phyloP scores from a whole-genome alignment of 2,797 vertebrate species.

The Falco concolor region DNA sequence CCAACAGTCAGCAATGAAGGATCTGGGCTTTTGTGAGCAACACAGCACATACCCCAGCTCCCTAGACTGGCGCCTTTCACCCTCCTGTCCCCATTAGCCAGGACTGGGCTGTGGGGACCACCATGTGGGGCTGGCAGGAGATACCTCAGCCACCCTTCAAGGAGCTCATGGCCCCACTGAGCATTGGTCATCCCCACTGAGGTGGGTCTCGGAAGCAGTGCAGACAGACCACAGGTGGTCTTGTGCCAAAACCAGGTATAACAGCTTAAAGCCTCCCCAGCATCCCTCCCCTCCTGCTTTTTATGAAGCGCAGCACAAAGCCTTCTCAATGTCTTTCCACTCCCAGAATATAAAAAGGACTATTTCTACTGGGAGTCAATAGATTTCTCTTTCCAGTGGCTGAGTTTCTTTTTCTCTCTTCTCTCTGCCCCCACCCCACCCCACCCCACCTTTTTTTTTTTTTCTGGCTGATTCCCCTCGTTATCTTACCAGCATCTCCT shows the following conservation, averaged over 20 bases:
- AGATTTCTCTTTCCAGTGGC: not conserved
- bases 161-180: not conserved
- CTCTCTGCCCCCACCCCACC: not conserved
- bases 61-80: not conserved
- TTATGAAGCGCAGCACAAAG: not conserved
- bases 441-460: not conserved
- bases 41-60: fast-evolving
- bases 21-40: not conserved
- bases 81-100: not conserved
- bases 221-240: not conserved
- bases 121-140: fast-evolving
- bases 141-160: not conserved
- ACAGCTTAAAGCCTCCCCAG: not conserved
- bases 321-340: not conserved
- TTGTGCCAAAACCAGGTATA: not conserved
- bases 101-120: not conserved
- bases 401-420: not conserved
- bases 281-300: not conserved
- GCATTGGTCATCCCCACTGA: fast-evolving
- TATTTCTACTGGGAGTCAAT: not conserved
- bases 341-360: not conserved
- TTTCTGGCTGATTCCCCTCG: not conserved
- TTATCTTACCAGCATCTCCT: not conserved
- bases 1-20: not conserved
- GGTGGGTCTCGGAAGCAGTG: not conserved